These are phyloP conservation scores for Bursaphelenchus okinawaensis DNA, from an alignment of 2,888 invertebrate species.

Conservation along the genomic window DNA sequence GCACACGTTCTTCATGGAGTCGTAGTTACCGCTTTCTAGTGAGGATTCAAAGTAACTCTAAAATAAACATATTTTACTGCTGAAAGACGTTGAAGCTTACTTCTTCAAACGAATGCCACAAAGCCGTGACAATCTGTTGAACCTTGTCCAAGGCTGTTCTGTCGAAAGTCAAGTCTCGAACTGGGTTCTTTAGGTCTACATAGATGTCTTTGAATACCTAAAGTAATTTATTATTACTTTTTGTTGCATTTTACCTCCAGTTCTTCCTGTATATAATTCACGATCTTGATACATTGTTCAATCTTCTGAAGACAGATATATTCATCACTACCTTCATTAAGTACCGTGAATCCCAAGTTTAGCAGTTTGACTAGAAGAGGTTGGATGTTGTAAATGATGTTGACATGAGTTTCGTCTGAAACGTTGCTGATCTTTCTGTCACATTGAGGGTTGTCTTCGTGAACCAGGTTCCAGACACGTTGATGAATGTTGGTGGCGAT, in stretches of 20 bases:
- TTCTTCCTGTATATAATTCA: conserved; percentile 33
- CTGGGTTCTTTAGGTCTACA: conserved; percentile 22
- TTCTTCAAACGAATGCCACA: conserved; percentile 28
- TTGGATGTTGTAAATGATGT: conserved; percentile 16
- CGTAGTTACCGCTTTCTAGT: conserved; percentile 30
- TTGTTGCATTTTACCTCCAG: conserved; percentile 16
- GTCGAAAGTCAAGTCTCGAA: conserved; percentile 29
- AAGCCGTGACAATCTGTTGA: conserved; percentile 14
- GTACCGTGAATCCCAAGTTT: conserved; percentile 17
- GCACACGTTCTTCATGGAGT: conserved; percentile 30
- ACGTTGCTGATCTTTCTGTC: conserved; percentile 7
- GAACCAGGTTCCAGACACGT: conserved; percentile 18
- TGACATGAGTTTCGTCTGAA: conserved; percentile 8
- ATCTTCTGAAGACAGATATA: conserved; percentile 30
- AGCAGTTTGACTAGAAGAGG: conserved; percentile 20
- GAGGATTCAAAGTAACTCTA: conserved; percentile 35
- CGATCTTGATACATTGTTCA: conserved; percentile 27
- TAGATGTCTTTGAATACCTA: conserved; percentile 13
- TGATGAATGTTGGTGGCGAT: conserved; percentile 26
- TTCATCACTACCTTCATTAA: conserved; percentile 25
- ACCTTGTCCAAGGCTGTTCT: conserved; percentile 17
- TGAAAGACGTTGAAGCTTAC: conserved; percentile 6
- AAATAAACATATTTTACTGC: conserved; percentile 11
- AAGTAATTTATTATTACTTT: neutral
- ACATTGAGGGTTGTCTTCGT: conserved; percentile 18